A percentile compares a stretch with the other conserved stretches of the same genome.
phyloP scores from a whole-genome alignment of 2,113 vertebrate species.

The Peromyscus maniculatus region DNA sequence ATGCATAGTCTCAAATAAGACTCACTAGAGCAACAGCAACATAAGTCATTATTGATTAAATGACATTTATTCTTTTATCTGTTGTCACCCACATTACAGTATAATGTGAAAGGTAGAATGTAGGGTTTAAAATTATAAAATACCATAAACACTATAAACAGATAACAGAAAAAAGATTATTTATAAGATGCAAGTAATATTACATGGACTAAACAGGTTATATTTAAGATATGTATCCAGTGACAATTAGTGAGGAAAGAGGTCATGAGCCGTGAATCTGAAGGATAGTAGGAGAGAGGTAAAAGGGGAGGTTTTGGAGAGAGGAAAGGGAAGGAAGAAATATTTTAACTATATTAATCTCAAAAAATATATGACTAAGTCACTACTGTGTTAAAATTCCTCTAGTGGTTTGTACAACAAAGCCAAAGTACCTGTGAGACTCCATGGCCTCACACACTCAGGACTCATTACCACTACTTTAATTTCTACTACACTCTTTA shows the following conservation, averaged over 20 bases:
- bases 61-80: neutral
- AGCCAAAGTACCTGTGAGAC: neutral
- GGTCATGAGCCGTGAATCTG: no score
- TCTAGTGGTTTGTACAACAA: neutral
- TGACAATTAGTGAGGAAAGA: neutral
- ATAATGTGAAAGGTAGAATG: neutral
- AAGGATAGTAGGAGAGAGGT: neutral
- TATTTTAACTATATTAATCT: neutral
- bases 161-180: neutral
- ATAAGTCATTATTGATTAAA: neutral
- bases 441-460: rapidly evolving
- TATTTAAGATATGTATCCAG: neutral
- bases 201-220: neutral
- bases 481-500: neutral
- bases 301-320: neutral
- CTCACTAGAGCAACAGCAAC: neutral
- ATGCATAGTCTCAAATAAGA: neutral
- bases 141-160: neutral
- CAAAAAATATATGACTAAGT: neutral
- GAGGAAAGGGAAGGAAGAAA: neutral
- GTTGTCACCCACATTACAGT: neutral
- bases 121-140: neutral
- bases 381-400: neutral
- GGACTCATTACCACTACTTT: neutral
- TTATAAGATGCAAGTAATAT: neutral